Evolutionary conservation across 1,140 invertebrate genomes (phyloP).

Genomic region (Amyelois transitella): DNA sequence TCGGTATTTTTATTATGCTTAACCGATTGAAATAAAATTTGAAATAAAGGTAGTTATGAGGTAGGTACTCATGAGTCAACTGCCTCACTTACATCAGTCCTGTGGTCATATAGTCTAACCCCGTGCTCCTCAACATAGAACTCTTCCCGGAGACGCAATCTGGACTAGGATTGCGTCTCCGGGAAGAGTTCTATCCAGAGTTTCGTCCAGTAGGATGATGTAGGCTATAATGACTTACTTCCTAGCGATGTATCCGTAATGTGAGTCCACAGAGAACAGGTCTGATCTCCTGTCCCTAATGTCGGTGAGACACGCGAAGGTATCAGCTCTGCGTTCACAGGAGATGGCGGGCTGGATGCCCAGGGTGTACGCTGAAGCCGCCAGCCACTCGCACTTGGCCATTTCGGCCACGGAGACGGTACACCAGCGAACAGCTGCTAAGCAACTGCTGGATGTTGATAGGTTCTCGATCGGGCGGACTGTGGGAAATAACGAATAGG

Average conservation of each 20-base stretch:
- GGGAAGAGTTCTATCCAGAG: too few species aligned
- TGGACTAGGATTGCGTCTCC: too few species aligned
- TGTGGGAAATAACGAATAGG: conserved; percentile 4
- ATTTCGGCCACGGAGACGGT: conserved; percentile 72
- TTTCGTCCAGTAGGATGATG: too few species aligned
- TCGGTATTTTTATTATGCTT: too few species aligned
- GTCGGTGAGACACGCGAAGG: conserved; percentile 77
- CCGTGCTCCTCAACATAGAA: too few species aligned
- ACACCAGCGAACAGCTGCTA: conserved; percentile 75
- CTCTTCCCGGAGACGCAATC: too few species aligned
- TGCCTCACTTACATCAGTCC: too few species aligned
- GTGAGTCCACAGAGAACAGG: conserved; percentile 79
- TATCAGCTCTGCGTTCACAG: conserved; percentile 60
- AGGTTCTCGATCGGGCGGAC: conserved; percentile 39
- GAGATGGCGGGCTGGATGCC: conserved; percentile 76
- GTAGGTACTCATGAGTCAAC: too few species aligned
- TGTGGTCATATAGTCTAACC: too few species aligned
- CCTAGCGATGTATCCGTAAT: conserved; percentile 82
- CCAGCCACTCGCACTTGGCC: conserved; percentile 77
- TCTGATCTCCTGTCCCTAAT: conserved; percentile 78
- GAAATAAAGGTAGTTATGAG: too few species aligned
- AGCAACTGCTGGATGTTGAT: conserved; percentile 53
- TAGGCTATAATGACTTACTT: too few species aligned
- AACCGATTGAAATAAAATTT: too few species aligned
- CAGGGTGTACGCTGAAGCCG: conserved; percentile 69